Base-by-base conservation (phyloP, 2,888 invertebrate species). In the Pseudeuparius sepicola region DNA sequence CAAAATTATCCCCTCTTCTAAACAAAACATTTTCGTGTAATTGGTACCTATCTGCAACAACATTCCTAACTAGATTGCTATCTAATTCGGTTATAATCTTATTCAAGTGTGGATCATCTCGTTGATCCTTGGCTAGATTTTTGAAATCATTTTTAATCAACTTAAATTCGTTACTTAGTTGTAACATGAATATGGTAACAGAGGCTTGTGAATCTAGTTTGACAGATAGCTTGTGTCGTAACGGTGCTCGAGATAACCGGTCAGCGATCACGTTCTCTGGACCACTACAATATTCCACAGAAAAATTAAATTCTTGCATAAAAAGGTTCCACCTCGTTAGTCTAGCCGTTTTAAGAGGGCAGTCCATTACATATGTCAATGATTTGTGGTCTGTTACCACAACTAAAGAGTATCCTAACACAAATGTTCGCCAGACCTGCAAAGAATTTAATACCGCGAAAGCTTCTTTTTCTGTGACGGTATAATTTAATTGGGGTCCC, bases 331-430 rank as follows among this genome's bases (percentile, higher is more conserved):
- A 45, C 11, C 41, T 25, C 6, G 36, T 33, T 12, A 41, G 25
- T 4, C 43, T 23, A 9, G 40, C 18, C 7, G 26, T 29, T 20
- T 31, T 13, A 10, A 41, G 27, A 20, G 26, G 34, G 12, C 36
- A 38, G 3, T 9, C 24, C 9, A 25, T 14, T 16, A 43, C 5
- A 25, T 40, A 35, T 11, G 10, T 14, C n/a, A 43, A 23, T 3
- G 45, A 18, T 20, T 40, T 40, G 17, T 45, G 36, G 20, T 45
- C 43, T 1, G 35, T 40, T 11, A 41, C 9, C 11, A 43, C 14
- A 1, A 16, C 33, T 10, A 45, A 14, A 4, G 24, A 9, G 1
- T 11, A 10, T 2, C 39, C 42, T 6, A 39, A 27, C 6, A 44
- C 14, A 10, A 42, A 36, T 7, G 12, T 17, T 4, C 42, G 33